Evolutionary conservation across 1,140 invertebrate species (phyloP), one percentile per base, ranked within the genome.

Genomic region (Cydia strobilella): DNA sequence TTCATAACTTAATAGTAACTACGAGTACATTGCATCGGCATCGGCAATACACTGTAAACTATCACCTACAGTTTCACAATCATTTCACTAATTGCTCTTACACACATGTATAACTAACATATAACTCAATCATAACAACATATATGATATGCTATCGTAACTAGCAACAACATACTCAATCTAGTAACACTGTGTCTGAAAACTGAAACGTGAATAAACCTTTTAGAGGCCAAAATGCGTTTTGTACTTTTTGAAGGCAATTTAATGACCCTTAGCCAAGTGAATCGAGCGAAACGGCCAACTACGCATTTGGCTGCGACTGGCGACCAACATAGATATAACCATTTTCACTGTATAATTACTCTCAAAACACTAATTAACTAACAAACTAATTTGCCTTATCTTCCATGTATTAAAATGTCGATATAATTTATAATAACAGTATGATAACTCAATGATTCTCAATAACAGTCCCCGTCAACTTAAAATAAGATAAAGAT

Each of bases 121-220:
- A 18, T 54, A 54, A 54, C 51, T 54, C 15, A 54, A 54, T 54
- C 51, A 54, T 54, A 18, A 54, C 51, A 54, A 54, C 51, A 54
- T 54, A 54, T 18, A 15, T 54, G n/a, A 54, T 48, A 48, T 48
- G n/a, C 51, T 54, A 54, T 54, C 51, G 51, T 18, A 54, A 20
- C 51, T 18, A 18, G 20, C n/a, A 54, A 54, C 51, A 15, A 54
- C n/a, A 54, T 54, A 54, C 51, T 18, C 51, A 18, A 18, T 54
- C n/a, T 20, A 18, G 51, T 54, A 18, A 54, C 51, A 18, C 15
- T n/a, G 45, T n/a, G 12, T 48, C 15, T 54, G 51, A 54, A 18
- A 54, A 54, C 51, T 18, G 4, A 54, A 54, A 54, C 51, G 20
- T 18, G n/a, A 54, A n/a, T 51, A 18, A 54, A 18, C 3, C n/a